phyloP scores from a whole-genome alignment of 2,113 vertebrate genomes.

The Xiphophorus maculatus region DNA sequence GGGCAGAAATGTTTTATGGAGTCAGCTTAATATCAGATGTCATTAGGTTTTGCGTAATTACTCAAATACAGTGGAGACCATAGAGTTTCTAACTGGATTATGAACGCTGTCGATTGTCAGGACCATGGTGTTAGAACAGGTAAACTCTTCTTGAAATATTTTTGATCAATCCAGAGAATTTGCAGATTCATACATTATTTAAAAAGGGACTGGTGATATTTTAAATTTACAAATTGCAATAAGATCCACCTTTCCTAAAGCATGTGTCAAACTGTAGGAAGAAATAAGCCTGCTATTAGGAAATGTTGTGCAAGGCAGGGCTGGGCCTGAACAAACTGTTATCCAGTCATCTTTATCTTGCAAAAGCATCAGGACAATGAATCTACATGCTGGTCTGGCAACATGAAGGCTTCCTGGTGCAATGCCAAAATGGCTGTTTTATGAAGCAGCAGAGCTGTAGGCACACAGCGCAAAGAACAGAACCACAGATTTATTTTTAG shows the following conservation, averaged over 20 bases:
- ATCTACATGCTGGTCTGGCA: slow-evolving; percentile 39
- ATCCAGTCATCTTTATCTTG: slow-evolving; percentile 29
- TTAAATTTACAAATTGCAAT: background rate
- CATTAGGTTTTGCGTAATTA: slow-evolving; percentile 22
- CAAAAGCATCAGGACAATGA: slow-evolving; percentile 40
- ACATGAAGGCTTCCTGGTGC: slow-evolving; percentile 32
- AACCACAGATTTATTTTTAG: slow-evolving; percentile 45
- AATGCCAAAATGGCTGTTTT: slow-evolving; percentile 51
- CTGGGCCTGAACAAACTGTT: background rate
- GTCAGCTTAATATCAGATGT: slow-evolving; percentile 24
- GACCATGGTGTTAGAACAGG: background rate
- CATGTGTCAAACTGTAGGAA: background rate
- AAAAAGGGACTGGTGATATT: background rate
- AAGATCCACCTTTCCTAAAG: background rate
- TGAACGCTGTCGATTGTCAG: background rate
- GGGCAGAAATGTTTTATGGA: slow-evolving; percentile 11
- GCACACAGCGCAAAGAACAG: slow-evolving; percentile 34
- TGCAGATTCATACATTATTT: background rate
- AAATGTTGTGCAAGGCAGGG: background rate
- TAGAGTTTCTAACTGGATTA: slow-evolving; percentile 3
- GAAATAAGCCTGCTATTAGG: background rate
- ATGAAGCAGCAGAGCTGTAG: slow-evolving; percentile 35
- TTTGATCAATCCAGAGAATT: background rate
- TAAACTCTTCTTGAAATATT: background rate
- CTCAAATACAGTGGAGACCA: slow-evolving; percentile 15